Evolutionary conservation across 2,113 vertebrate genomes (phyloP).

Genomic region (Pipra filicauda): DNA sequence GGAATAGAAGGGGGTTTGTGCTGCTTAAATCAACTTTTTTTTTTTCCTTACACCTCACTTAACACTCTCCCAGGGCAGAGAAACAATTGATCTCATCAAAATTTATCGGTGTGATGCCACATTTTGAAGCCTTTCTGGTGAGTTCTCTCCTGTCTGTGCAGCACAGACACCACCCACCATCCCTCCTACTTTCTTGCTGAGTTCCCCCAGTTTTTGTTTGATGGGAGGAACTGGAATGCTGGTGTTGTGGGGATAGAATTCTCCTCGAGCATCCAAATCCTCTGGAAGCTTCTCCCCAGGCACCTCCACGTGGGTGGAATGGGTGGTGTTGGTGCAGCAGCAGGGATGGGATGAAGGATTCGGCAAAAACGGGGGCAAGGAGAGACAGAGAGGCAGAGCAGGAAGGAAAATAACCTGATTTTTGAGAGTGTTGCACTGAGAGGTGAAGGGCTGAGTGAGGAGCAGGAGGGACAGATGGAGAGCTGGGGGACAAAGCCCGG

Average conservation of each 20-base stretch:
- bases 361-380: neutral
- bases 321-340: fast-evolving
- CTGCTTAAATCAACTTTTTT: neutral
- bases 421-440: neutral
- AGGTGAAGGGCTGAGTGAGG: neutral
- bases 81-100: neutral
- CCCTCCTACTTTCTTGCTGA: neutral
- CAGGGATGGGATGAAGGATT: neutral
- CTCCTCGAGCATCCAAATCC: neutral
- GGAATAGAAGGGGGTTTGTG: neutral
- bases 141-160: fast-evolving
- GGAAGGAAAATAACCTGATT: neutral
- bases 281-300: neutral
- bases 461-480: neutral
- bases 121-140: neutral
- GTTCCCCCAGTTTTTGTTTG: neutral
- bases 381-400: neutral
- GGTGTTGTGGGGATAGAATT: neutral
- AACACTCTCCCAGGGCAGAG: neutral
- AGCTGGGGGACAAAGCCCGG: neutral
- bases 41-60: neutral
- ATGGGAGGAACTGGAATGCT: neutral
- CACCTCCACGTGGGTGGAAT: fast-evolving
- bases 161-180: fast-evolving
- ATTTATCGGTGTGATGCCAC: neutral